Percentiles rank a stretch among this genome's conserved stretches.
phyloP scores from a whole-genome alignment of 1,140 invertebrate genomes.

The Chionoecetes opilio region DNA sequence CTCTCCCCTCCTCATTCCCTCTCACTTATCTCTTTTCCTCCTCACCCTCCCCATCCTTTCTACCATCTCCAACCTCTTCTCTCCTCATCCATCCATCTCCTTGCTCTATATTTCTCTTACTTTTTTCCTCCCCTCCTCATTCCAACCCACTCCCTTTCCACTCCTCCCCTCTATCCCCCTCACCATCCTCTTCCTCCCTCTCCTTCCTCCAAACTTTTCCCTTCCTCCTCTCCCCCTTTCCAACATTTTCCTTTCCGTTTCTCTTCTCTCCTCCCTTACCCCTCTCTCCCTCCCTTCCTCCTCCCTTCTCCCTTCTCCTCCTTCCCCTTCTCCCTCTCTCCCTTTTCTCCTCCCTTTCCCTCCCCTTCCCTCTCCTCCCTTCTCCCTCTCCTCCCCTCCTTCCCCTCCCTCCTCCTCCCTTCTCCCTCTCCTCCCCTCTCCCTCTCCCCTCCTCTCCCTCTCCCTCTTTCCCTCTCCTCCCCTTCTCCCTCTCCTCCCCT shows the following conservation, averaged over 20 bases:
- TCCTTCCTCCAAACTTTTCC: neutral
- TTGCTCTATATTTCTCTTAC: neutral
- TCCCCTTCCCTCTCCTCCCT: neutral
- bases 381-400: neutral
- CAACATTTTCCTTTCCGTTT: neutral
- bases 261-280: neutral
- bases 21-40: neutral
- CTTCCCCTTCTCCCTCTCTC: neutral
- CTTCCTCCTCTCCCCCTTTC: neutral
- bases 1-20: too few species aligned
- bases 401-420: neutral
- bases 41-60: too few species aligned
- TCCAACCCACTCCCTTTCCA: neutral
- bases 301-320: neutral
- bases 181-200: neutral
- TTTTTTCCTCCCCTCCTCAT: neutral
- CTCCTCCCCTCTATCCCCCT: neutral
- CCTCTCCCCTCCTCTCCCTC: neutral
- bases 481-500: neutral
- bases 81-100: too few species aligned
- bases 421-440: neutral
- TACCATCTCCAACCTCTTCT: neutral
- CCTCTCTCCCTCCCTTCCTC: neutral
- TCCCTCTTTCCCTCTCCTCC: neutral
- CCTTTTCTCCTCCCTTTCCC: neutral